Conservation (phyloP, 2,113 vertebrate genomes). For the Poeciliopsis turrubarensis region DNA sequence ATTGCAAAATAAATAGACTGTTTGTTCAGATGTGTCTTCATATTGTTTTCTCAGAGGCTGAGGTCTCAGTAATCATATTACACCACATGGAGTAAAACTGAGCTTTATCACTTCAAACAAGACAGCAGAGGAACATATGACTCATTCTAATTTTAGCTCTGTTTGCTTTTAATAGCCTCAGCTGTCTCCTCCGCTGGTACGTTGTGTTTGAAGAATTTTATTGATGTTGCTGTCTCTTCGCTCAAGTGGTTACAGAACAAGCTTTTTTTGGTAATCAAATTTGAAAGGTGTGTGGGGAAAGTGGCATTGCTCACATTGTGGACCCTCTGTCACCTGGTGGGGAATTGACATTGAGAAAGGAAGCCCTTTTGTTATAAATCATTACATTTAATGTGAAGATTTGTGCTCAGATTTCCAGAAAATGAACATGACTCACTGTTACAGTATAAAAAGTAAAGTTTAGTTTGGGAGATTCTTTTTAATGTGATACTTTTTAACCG, state of each 20-base stretch:
- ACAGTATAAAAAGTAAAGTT: not conserved
- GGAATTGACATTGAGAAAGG: not conserved
- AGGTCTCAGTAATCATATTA: constrained; percentile 20
- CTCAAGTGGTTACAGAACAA: constrained; percentile 41
- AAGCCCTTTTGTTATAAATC: not conserved
- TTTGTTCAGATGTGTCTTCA: constrained; percentile 36
- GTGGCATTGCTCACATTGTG: not conserved
- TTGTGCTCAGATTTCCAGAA: not conserved
- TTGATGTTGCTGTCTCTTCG: constrained; percentile 36
- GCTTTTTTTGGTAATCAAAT: constrained; percentile 25
- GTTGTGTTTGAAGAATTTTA: constrained; percentile 48
- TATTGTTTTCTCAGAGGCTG: constrained; percentile 20
- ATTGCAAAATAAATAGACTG: constrained; percentile 5
- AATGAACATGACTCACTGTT: not conserved
- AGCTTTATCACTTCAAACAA: constrained; percentile 46
- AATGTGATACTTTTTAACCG: not conserved
- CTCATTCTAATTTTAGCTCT: constrained; percentile 52
- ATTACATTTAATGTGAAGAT: not conserved
- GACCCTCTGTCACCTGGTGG: not conserved
- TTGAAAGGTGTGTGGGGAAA: not conserved
- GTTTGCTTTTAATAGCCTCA: constrained; percentile 47
- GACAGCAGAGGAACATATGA: constrained; percentile 48
- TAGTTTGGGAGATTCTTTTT: not conserved
- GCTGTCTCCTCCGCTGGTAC: constrained; percentile 16
- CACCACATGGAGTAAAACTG: constrained; percentile 8